Base-by-base conservation (phyloP, 2,113 vertebrate species). In the Cavia aperea region DNA sequence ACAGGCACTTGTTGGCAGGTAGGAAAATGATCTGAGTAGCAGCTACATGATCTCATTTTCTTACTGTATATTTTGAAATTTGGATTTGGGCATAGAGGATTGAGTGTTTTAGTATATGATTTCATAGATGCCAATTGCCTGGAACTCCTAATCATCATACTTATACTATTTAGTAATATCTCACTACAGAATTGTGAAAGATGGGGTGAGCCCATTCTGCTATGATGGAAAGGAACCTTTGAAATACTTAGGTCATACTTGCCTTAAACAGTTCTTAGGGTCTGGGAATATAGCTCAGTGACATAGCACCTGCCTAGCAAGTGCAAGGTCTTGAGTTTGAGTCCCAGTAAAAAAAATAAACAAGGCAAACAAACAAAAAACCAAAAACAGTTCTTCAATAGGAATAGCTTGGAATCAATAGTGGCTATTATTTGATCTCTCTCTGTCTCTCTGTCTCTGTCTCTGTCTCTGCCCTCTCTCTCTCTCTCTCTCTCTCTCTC, bases 21-120 rank as follows among this genome's bases (percentile, higher is more conserved):
- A 97, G 92, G 78, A 97, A 96, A 97, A 97, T 97, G 96, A 97
- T 97, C 95, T 96, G 96, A 97, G 93, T 95, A 97, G 94, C 95
- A 97, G 96, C 97, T 96, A 97, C 54, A 95, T 97, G 95, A 97
- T 96, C 96, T 97, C 96, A 97, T 94, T 95, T 97, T 96, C 49
- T 96, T 97, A n/a, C n/a, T 97, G 95, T 93, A 94, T 93, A 95
- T 96, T 96, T 96, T 97, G 95, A 94, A 97, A 95, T 96, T 97
- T 97, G 93, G 88, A 96, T 94, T 94, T 96, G 94, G 96, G 90
- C 81, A 97, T 88, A 95, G 96, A 97, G 79, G 94, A 95, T 68
- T 94, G 96, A 96, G 81, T 94, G 87, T 95, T 97, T 97, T 97
- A 96, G 96, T 94, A 94, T 93, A 83, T 75, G 92, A 97, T 97